Evolutionary conservation across 2,888 invertebrate species (phyloP), one percentile per base, ranked within the genome.

Genomic region (Parapristionchus giblindavisi): DNA sequence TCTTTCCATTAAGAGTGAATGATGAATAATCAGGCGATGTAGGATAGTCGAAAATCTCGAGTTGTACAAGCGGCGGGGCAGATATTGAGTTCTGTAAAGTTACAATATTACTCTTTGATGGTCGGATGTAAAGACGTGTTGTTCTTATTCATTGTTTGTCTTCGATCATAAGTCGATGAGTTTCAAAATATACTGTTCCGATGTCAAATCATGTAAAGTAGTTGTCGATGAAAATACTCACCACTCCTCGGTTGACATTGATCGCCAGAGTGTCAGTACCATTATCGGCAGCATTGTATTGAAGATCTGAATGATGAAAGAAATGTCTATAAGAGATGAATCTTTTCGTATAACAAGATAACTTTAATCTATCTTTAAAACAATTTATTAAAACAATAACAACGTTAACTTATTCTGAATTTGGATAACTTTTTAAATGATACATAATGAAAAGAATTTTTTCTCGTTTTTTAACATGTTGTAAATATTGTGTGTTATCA

Each of bases 31-130:
- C 78, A 0, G 84, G 83, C 8, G 77, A 51, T 6, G 60, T 61
- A 14, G 79, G 78, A 63, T 79, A 83, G 56, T 80, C 80, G 78
- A 83, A 79, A 60, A 84, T 80, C 65, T 83, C 83, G 24, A 85
- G 77, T 61, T 80, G 77, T 65, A 82, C 81, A 27, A 85, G 77
- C 8, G 81, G 75, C 6, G 83, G 83, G 21, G 81, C 66, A 5
- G 34, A 21, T 34, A 79, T 68, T 17, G 61, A 38, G 34, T 40
- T 27, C 79, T 79, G 60, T 34, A 77, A 80, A 54, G 27, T 71
- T 36, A 40, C 63, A 34, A 24, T 24, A 52, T 21, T 8, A 43
- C 3, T 3, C 2, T 27, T 40, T 21, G 3, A 54, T 2, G 4
- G 48, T 14, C 2, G 27, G 34, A 24, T 17, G 29, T 4, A 40